Evolutionary conservation across 2,113 vertebrate genomes (phyloP), one percentile per base, ranked within the genome.

Genomic region (Carollia perspicillata): DNA sequence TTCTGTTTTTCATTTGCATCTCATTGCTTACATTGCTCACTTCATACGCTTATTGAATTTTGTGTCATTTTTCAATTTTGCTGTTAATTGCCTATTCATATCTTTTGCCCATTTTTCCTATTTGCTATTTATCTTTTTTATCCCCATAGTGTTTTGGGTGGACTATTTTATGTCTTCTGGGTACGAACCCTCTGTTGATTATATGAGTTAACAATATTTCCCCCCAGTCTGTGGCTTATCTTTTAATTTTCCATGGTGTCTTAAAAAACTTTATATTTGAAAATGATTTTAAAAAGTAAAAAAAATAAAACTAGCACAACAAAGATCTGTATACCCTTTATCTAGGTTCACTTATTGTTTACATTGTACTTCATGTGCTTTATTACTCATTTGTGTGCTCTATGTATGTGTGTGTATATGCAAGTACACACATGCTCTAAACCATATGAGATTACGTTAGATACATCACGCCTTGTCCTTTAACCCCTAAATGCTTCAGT

Each of bases 241-340:
- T 92, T 96, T 60, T 63, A 47, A 35, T 35, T 87, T 95, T 93
- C 83, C 63, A 72, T 80, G 23, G 44, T 93, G 20, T 78, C 30
- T 93, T 30, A 42, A 75, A 47, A 92, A 58, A 11, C 37, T 60
- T 90, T 89, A 66, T 80, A 58, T 58, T 89, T 84, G 14, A 28
- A 90, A 78, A 51, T 90, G 47, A 84, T 88, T 90, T 75, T 8
- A 75, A 77, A 90, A 85, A 60, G 13, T 86, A 55, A 14, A 37
- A 72, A 78, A 93, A 92, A 40, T 75, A 77, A 85, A 78, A 80
- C 40, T 20, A 58, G 30, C 53, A 72, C n/a, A 93, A 71, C 60
- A 26, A 90, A 83, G 84, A 68, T 1, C 30, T 87, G 23, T 63
- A 11, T 92, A 58, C 10, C 2, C 18, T 79, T 84, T 94, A 44